Conservation (phyloP, 2,888 invertebrate species). For the Toxonevra muliebris region DNA sequence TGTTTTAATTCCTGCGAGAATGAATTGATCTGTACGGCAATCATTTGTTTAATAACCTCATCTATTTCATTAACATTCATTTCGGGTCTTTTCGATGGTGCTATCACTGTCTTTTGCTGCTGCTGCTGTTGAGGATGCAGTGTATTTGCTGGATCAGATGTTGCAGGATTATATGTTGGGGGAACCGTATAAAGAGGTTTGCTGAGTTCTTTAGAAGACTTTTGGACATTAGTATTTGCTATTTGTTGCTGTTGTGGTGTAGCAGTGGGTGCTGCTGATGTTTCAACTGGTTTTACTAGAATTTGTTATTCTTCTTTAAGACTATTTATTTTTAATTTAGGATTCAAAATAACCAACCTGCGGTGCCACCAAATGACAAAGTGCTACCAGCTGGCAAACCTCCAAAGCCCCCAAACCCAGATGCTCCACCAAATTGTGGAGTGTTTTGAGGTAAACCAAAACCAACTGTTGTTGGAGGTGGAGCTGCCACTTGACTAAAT, state of each 20-base stretch:
- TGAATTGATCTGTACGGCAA: conserved; percentile 72
- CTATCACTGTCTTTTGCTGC: conserved; percentile 21
- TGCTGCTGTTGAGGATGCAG: conserved; percentile 16
- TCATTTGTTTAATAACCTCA: conserved; percentile 69
- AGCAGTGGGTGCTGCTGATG: background rate
- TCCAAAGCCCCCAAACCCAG: conserved; percentile 31
- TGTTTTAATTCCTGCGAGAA: conserved; percentile 75
- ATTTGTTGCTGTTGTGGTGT: background rate
- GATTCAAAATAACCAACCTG: too few species aligned
- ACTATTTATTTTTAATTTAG: too few species aligned
- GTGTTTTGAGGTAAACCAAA: conserved; percentile 17
- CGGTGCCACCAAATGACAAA: too few species aligned
- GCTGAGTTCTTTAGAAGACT: conserved; percentile 21
- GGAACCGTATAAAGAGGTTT: conserved; percentile 59
- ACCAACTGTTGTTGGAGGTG: conserved; percentile 25
- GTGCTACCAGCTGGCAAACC: background rate
- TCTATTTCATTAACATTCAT: conserved; percentile 49
- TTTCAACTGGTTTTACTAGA: conserved; percentile 31
- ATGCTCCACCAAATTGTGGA: background rate
- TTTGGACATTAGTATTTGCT: background rate
- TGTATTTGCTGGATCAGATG: conserved; percentile 14
- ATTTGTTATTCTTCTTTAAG: background rate
- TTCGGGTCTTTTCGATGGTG: conserved; percentile 28
- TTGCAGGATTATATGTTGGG: conserved; percentile 50
- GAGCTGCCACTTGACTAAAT: conserved; percentile 34